Evolutionary conservation across 2,888 invertebrate species (phyloP).

Genomic region (Pilophorus perplexus): DNA sequence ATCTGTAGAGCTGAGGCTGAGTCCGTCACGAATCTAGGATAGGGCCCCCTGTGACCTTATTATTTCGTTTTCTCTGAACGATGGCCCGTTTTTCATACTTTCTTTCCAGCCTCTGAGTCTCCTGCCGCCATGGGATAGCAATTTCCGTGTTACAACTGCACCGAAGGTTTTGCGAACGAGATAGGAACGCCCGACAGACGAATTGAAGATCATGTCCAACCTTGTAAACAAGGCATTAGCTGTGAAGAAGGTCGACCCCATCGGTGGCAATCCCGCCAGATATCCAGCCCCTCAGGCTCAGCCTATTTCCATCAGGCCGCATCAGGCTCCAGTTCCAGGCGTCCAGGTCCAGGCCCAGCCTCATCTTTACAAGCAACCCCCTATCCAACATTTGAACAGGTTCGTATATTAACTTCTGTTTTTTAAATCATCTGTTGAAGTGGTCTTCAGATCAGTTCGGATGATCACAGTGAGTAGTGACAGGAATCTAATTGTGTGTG

Average conservation of each 20-base stretch:
- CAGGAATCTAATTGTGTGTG: not conserved
- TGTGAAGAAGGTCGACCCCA: slow-evolving; percentile 47
- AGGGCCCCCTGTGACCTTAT: slow-evolving; percentile 23
- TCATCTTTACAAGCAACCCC: slow-evolving; percentile 39
- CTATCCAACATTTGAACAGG: slow-evolving; percentile 41
- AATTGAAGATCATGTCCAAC: slow-evolving; percentile 47
- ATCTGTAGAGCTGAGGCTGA: no score
- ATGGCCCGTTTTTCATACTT: slow-evolving; percentile 25
- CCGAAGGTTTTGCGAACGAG: slow-evolving; percentile 34
- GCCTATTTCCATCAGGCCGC: slow-evolving; percentile 57
- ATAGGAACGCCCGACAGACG: slow-evolving; percentile 36
- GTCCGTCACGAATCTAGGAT: not conserved
- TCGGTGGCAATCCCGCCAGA: slow-evolving; percentile 16
- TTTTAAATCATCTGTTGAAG: no score
- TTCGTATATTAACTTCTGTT: not conserved
- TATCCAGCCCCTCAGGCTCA: slow-evolving; percentile 65
- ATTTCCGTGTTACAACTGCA: not conserved
- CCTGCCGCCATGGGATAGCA: slow-evolving; percentile 21
- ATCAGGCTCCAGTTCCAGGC: slow-evolving; percentile 27
- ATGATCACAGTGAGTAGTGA: no score
- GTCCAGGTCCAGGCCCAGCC: slow-evolving; percentile 36
- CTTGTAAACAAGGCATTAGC: slow-evolving; percentile 47
- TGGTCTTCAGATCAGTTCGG: no score
- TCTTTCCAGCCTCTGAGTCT: slow-evolving; percentile 18
- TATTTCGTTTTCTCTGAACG: slow-evolving; percentile 30